phyloP scores from a whole-genome alignment of 1,140 invertebrate genomes.

The Aradophagus sp. region DNA sequence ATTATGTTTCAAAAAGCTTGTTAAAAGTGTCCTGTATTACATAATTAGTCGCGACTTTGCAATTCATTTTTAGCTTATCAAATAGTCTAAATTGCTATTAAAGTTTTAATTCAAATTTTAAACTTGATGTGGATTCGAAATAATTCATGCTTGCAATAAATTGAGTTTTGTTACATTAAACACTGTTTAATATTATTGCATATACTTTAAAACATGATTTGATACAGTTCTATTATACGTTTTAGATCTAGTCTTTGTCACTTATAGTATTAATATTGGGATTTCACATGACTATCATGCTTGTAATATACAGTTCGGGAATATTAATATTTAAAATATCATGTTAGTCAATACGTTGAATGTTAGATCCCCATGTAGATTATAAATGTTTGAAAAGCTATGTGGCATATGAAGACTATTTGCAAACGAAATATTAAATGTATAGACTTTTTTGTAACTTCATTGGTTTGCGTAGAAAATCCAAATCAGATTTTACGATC shows the following conservation, averaged over 20 bases:
- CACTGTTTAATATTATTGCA: constrained; percentile 25
- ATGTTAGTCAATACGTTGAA: no score
- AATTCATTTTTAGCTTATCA: neutral
- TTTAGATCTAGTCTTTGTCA: constrained; percentile 45
- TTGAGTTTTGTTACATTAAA: constrained; percentile 21
- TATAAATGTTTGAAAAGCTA: no score
- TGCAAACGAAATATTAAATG: neutral
- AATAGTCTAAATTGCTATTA: constrained; percentile 15
- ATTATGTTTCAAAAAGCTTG: constrained; percentile 48
- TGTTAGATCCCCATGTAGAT: no score
- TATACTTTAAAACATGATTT: constrained; percentile 30
- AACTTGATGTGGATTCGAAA: constrained; percentile 20
- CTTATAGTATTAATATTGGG: constrained; percentile 25
- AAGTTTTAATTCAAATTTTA: constrained; percentile 22
- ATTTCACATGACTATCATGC: neutral
- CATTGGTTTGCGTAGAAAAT: no score
- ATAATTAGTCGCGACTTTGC: neutral
- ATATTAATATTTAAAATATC: no score
- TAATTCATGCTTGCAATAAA: constrained; percentile 3
- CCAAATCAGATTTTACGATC: no score
- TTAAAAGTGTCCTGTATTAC: constrained; percentile 13
- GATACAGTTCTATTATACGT: constrained; percentile 8
- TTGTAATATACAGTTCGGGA: neutral
- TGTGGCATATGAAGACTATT: no score
- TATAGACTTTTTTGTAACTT: no score